Percentiles rank a stretch among this genome's conserved stretches.
Evolutionary conservation across 1,140 invertebrate genomes (phyloP).

Genomic region (Drosophila fuyamai): DNA sequence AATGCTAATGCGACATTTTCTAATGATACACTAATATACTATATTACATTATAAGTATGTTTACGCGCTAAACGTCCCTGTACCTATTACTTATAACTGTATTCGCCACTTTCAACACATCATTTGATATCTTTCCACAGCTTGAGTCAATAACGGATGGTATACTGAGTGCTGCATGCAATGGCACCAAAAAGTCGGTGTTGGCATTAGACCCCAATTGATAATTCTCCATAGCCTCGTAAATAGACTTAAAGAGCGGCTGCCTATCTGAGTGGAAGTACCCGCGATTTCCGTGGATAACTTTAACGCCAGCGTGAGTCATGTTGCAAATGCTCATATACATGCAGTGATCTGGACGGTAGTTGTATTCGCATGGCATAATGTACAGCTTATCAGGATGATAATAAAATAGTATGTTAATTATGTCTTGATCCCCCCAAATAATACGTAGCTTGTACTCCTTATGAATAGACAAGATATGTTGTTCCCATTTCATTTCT

Average conservation of each 20-base stretch:
- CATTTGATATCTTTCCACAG: constrained; percentile 85
- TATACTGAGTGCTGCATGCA: constrained; percentile 84
- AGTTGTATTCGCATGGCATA: constrained; percentile 95
- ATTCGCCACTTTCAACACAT: constrained; percentile 71
- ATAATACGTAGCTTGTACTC: constrained; percentile 95
- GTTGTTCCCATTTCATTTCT: constrained; percentile 92
- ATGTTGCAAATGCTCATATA: constrained; percentile 95
- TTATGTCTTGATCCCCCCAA: constrained; percentile 99
- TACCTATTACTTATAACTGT: constrained; percentile 38
- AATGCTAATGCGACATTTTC: constrained; percentile 3
- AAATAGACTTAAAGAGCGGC: constrained; percentile 93
- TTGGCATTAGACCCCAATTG: constrained; percentile 85
- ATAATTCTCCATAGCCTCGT: constrained; percentile 88
- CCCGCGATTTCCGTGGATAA: constrained; percentile 95
- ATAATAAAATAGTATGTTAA: constrained; percentile 97
- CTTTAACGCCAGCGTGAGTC: constrained; percentile 88
- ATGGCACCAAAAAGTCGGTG: constrained; percentile 85
- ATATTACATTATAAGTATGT: not conserved
- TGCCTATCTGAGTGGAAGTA: constrained; percentile 95
- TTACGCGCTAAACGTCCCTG: constrained; percentile 12
- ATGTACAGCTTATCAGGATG: constrained; percentile 93
- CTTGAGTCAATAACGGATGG: constrained; percentile 84
- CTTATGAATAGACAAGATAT: constrained; percentile 93
- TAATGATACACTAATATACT: constrained; percentile 12
- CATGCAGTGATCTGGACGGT: constrained; percentile 97